Evolutionary conservation across 2,113 vertebrate genomes (phyloP), one percentile per base, ranked within the genome.

Genomic region (Mesoclemmys tuberculata): DNA sequence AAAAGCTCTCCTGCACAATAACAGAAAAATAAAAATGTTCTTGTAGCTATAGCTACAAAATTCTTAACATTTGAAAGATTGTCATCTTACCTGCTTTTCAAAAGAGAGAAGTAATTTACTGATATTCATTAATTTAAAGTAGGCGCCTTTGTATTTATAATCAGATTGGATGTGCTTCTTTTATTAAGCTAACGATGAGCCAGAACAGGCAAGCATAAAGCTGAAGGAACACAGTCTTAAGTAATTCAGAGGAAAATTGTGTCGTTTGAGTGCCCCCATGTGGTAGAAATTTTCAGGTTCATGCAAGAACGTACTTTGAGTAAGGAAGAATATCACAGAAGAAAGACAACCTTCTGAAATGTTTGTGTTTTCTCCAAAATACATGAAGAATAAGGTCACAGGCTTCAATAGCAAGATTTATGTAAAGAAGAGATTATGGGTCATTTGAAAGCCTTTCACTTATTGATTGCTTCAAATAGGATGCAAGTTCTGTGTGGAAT

Each of bases 251-350:
- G 22, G 55, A 86, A 91, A 87, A 26, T 18, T 46, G 24, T 95
- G 81, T 44, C 74, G 56, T 88, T 96, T 80, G 95, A 96, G 88
- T 93, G 96, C 97, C 98, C 96, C 92, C 97, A 41, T 90, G 96
- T 96, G 97, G 97, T 51, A 83, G 84, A 75, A 93, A 35, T 79
- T 81, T 56, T 68, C 80, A 96, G 92, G 48, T 55, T 56, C 90
- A 48, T 0, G 6, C 27, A 52, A 29, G 7, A 58, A 78, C 0
- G 54, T 5, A 80, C 35, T 14, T 49, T 41, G 22, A 21, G 41
- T 82, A 77, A 48, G 10, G 35, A 14, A 8, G 90, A 64, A 7
- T 13, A 21, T 22, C 92, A 46, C 82, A 61, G 38, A 84, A 9
- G 10, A 10, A 75, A 0, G 0, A 10, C 2, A n/a, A 27, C 7